Percentiles rank a stretch among this genome's conserved stretches.
Evolutionary conservation across 2,113 vertebrate species (phyloP).

Genomic region (Festucalex cinctus): DNA sequence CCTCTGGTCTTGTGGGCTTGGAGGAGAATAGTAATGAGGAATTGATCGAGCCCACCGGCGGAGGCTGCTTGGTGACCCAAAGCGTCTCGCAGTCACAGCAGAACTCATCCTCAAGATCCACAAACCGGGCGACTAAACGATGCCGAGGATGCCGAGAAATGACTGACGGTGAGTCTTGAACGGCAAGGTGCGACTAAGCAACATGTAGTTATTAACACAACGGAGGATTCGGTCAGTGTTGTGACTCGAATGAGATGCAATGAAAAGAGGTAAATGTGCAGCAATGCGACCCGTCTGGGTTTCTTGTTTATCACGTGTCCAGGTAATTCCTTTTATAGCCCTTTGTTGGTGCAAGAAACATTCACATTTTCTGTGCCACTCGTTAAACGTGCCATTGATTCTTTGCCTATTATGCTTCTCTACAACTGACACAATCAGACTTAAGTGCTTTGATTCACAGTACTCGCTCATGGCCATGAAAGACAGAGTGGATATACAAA

Average conservation of each 20-base stretch:
- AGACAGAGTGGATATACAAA: conserved; percentile 12
- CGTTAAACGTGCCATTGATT: conserved; percentile 41
- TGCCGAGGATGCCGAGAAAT: not conserved
- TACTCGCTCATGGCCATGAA: conserved; percentile 54
- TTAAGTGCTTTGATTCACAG: conserved; percentile 58
- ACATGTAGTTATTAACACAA: conserved; percentile 33
- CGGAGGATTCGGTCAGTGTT: conserved; percentile 35
- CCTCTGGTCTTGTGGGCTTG: conserved; percentile 16
- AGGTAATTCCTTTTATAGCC: conserved; percentile 58
- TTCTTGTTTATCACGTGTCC: conserved; percentile 43
- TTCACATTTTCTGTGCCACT: conserved; percentile 58
- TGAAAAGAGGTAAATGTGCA: conserved; percentile 64
- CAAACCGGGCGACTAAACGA: conserved; percentile 31
- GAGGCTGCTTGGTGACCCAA: conserved; percentile 40
- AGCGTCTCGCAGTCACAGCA: conserved; percentile 35
- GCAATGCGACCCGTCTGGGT: conserved; percentile 45
- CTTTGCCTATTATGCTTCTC: conserved; percentile 23
- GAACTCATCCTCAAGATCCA: conserved; percentile 23
- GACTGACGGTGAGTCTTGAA: conserved; percentile 23
- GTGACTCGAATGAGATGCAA: conserved; percentile 48
- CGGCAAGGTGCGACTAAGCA: not conserved
- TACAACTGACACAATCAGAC: conserved; percentile 36
- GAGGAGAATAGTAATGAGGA: conserved; percentile 53
- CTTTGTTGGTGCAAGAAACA: conserved; percentile 67
- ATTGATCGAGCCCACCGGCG: conserved; percentile 41